These are phyloP conservation scores for Pao palembangensis DNA, from an alignment of 2,113 vertebrate genomes.

Conservation along the genomic window DNA sequence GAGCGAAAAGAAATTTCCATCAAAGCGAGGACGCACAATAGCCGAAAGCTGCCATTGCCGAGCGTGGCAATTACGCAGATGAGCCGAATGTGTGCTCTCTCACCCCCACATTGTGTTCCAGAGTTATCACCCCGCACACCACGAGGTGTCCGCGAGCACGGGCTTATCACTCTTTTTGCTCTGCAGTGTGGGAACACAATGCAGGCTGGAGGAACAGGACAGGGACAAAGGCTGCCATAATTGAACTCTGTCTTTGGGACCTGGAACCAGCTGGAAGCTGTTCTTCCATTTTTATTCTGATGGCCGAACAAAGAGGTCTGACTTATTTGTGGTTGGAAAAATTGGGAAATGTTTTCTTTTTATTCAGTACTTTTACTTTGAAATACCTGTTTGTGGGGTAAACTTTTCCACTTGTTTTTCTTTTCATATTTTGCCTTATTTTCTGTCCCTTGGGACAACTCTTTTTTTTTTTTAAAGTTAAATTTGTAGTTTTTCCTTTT, in stretches of 20 bases:
- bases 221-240: conserved; percentile 42
- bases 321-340: neutral
- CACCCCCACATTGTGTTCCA: conserved; percentile 28
- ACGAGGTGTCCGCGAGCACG: conserved; percentile 30
- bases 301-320: conserved; percentile 33
- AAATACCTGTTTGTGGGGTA: too few species aligned
- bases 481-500: too few species aligned
- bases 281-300: conserved; percentile 35
- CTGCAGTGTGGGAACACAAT: conserved; percentile 33
- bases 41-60: conserved; percentile 24
- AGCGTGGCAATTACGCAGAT: conserved; percentile 30
- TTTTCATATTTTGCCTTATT: too few species aligned
- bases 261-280: conserved; percentile 22
- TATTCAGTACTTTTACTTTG: neutral
- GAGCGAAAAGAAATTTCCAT: conserved; percentile 23
- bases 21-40: conserved; percentile 28
- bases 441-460: too few species aligned
- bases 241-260: conserved; percentile 32
- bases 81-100: conserved; percentile 20
- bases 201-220: conserved; percentile 10
- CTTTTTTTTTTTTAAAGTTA: too few species aligned
- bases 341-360: neutral
- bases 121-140: conserved; percentile 47
- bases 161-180: conserved; percentile 30
- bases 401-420: too few species aligned